Evolutionary conservation across 2,113 vertebrate species (phyloP), one percentile per base, ranked within the genome.

Genomic region (Dermatemys mawii): DNA sequence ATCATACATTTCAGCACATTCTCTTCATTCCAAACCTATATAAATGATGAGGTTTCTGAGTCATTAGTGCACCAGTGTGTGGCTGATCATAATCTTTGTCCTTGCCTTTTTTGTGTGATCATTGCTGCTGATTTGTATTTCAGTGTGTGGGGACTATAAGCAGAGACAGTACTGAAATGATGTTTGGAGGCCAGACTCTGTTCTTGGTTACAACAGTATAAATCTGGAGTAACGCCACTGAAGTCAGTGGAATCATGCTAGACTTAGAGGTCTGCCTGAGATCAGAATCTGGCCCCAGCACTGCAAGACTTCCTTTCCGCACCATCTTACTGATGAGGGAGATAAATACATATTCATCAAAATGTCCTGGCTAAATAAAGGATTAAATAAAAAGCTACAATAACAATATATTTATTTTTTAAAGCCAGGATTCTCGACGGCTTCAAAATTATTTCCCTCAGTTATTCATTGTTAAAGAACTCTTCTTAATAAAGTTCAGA

Each of bases 1-100:
- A 21, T 95, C 50, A 88, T 90, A 95, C 87, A 95, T 91, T 96
- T 90, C 83, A 84, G 60, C 81, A 73, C 27, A 78, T 82, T 92
- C 29, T 86, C 44, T 35, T 70, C 11, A 91, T 90, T 55, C 27
- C 81, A 89, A 96, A 35, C 22, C 88, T 90, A 81, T 83, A 50
- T 75, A 76, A 90, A 83, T 10, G 5, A 82, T 53, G 67, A 38
- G 2, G 12, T 11, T 48, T 93, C 24, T 14, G 55, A 88, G 21
- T 48, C 41, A 13, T 55, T 53, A 48, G 12, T 27, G 1, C 53
- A n/a, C 10, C 76, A 88, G 35, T 11, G 24, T 82, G 73, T 51
- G 67, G 57, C 81, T 92, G 93, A 93, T 93, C 55, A 70, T 57
- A 97, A 83, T 24, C 29, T 81, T 46, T 55, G 55, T 83, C 24